A percentile compares a stretch with the other conserved stretches of the same genome.
These are phyloP conservation scores for Tenrec ecaudatus DNA, from an alignment of 2,113 vertebrate genomes.

Conservation along the genomic window DNA sequence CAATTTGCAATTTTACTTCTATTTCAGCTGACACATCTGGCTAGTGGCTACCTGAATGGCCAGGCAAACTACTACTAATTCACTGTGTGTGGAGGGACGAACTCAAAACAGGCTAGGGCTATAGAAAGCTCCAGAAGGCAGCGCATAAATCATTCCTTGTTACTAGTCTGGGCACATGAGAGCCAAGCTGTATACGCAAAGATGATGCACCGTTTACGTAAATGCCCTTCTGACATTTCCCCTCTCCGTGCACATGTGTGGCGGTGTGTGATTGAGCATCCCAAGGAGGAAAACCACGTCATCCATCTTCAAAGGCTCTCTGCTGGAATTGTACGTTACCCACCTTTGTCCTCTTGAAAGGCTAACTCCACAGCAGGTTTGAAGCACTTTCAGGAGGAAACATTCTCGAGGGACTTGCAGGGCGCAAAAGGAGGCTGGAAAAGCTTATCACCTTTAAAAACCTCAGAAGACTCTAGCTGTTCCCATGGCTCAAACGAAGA, in stretches of 20 bases:
- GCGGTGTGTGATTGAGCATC: conserved; percentile 59
- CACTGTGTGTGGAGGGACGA: no score
- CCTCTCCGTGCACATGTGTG: conserved; percentile 1
- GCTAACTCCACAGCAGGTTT: conserved; percentile 53
- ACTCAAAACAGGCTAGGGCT: background rate
- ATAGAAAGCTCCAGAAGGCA: conserved; percentile 37
- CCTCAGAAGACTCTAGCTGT: background rate
- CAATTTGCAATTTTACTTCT: conserved; percentile 41
- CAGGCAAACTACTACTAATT: background rate
- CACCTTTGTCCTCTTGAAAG: conserved; percentile 33
- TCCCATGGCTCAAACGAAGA: conserved; percentile 42
- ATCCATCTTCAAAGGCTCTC: conserved; percentile 57
- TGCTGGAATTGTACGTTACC: conserved; percentile 58
- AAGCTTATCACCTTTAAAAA: conserved; percentile 60
- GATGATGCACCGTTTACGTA: conserved; percentile 51
- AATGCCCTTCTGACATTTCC: conserved; percentile 54
- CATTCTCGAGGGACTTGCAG: conserved; percentile 58
- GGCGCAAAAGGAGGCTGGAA: background rate
- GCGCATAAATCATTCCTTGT: conserved; percentile 42
- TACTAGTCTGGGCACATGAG: background rate
- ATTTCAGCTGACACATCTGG: background rate
- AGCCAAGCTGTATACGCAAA: conserved; percentile 30
- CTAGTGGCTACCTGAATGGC: background rate
- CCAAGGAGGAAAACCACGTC: conserved; percentile 61
- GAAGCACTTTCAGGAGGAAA: conserved; percentile 68